Conservation (phyloP, 2,113 vertebrate genomes). For the Entosphenus tridentatus region DNA sequence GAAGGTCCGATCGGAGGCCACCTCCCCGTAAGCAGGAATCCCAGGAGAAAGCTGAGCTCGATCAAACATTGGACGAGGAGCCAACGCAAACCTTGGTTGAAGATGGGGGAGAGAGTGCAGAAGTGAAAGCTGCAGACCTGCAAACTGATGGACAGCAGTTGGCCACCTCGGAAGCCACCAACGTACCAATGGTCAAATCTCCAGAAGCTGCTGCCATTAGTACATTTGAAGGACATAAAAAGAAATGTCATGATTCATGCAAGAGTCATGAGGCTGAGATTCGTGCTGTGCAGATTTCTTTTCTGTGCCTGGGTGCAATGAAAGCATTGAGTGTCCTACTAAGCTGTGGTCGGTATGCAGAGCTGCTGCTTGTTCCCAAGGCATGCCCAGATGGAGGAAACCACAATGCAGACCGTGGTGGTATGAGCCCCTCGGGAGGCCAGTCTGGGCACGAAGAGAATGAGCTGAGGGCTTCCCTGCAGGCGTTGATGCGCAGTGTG, state of each 20-base stretch:
- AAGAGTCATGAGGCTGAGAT: neutral
- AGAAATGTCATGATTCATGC: too few relatives aligned
- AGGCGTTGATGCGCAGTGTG: conserved; percentile 4
- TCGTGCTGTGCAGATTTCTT: neutral
- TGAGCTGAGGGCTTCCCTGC: neutral
- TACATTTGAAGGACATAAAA: too few relatives aligned
- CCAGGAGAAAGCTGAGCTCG: conserved; percentile 1
- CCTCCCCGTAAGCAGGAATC: neutral
- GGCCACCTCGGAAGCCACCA: too few relatives aligned
- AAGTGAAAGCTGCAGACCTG: too few relatives aligned
- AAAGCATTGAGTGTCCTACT: neutral
- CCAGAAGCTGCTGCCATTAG: too few relatives aligned
- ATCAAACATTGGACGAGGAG: neutral
- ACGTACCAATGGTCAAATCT: too few relatives aligned
- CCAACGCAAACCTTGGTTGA: too few relatives aligned
- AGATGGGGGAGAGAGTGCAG: too few relatives aligned
- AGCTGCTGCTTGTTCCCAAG: conserved; percentile 3
- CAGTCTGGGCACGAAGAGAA: neutral
- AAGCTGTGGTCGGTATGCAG: neutral
- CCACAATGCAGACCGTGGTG: conserved; percentile 3
- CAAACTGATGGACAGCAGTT: too few relatives aligned
- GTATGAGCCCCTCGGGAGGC: neutral
- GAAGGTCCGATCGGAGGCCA: neutral
- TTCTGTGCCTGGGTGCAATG: neutral
- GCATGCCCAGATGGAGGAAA: neutral